These are phyloP conservation scores for Leucoma salicis DNA, from an alignment of 2,888 invertebrate genomes.

Conservation along the genomic window DNA sequence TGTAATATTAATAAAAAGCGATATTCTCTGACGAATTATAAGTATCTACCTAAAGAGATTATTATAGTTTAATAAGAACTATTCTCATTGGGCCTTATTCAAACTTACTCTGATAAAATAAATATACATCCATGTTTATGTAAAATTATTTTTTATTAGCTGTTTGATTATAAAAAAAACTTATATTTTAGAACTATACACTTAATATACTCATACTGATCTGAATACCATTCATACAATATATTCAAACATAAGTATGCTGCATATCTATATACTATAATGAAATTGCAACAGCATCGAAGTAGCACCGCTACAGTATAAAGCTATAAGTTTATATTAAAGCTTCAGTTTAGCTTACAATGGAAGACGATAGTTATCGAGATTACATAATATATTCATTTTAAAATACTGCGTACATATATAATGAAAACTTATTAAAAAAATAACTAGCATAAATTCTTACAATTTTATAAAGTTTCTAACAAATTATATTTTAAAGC, in stretches of 20 bases:
- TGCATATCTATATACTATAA: not conserved
- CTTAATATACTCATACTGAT: too few relatives aligned
- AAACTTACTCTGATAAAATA: too few relatives aligned
- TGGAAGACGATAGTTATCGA: conserved; percentile 57
- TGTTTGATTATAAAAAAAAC: too few relatives aligned
- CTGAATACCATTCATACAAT: not conserved
- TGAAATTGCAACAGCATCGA: too few relatives aligned
- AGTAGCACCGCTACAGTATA: conserved; percentile 51
- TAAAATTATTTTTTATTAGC: too few relatives aligned
- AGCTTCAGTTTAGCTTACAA: conserved; percentile 64
- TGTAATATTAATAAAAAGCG: too few relatives aligned
- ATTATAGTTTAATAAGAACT: too few relatives aligned
- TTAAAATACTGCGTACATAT: conserved; percentile 4
- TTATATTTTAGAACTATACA: too few relatives aligned
- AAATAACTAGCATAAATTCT: conserved; percentile 3
- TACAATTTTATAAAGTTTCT: conserved; percentile 16
- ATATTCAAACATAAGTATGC: conserved; percentile 3
- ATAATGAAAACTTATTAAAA: not conserved
- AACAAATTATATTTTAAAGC: conserved; percentile 38
- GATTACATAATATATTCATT: conserved; percentile 12
- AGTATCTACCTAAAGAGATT: too few relatives aligned
- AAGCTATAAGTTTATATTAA: conserved; percentile 61
- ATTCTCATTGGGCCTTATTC: too few relatives aligned
- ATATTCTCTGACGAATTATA: too few relatives aligned
- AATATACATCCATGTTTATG: too few relatives aligned